A percentile compares a stretch with the other conserved stretches of the same genome.
These are phyloP conservation scores for Hirudinaria manillensis DNA, from an alignment of 2,888 invertebrate species.

Conservation along the genomic window DNA sequence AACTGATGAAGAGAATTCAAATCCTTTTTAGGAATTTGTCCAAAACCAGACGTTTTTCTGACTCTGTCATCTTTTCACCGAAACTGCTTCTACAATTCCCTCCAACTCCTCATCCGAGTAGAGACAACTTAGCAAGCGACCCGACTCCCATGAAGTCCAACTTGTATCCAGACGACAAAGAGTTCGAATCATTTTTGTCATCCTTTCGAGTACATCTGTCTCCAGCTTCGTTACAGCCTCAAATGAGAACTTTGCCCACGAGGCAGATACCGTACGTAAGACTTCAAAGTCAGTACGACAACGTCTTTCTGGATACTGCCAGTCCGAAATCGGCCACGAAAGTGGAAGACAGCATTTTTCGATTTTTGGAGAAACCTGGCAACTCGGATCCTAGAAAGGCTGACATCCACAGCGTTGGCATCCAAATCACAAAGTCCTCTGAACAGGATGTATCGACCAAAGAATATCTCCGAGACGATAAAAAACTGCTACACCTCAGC, in stretches of 20 bases:
- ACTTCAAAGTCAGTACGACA: not conserved
- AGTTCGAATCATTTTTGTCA: not conserved
- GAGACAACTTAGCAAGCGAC: not conserved
- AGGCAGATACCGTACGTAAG: not conserved
- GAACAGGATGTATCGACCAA: too few species aligned
- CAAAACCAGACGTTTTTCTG: not conserved
- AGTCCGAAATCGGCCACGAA: too few species aligned
- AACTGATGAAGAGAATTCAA: not conserved
- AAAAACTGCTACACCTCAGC: too few species aligned
- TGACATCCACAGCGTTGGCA: too few species aligned
- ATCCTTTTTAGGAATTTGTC: not conserved
- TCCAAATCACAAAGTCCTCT: too few species aligned
- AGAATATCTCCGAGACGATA: too few species aligned
- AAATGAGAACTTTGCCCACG: not conserved
- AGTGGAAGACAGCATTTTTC: too few species aligned
- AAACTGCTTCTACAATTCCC: not conserved
- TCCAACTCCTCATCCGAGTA: not conserved
- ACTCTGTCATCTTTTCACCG: not conserved
- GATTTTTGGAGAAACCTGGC: too few species aligned
- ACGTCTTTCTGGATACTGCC: not conserved
- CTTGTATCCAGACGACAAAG: not conserved
- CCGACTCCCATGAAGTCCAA: not conserved
- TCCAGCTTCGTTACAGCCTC: not conserved
- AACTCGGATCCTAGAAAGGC: too few species aligned
- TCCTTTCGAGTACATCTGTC: not conserved